Evolutionary conservation across 2,113 vertebrate genomes (phyloP), one percentile per base, ranked within the genome.

Genomic region (Dasyurus viverrinus): DNA sequence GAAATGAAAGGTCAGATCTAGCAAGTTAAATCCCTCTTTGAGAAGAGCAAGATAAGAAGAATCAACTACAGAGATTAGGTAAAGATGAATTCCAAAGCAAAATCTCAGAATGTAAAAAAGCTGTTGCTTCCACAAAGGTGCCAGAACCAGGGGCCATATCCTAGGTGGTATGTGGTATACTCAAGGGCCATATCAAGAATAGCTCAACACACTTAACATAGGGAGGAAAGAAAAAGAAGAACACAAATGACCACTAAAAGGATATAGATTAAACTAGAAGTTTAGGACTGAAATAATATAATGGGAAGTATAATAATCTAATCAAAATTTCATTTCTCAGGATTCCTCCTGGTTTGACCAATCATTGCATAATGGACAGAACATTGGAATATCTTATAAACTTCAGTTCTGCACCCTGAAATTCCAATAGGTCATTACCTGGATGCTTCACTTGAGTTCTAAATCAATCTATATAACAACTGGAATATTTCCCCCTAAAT

Each of bases 81-180:
- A 55, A 90, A 76, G 90, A 55, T 50, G 76, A 94, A 94, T 91
- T 93, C 42, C 57, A 93, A 92, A 94, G 94, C n/a, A 68, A 92
- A 95, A 95, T 89, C 76, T 89, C 1, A 26, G 42, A 93, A n/a
- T 24, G 27, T 36, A 53, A 90, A 94, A 84, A 84, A 92, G 36
- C 26, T 11, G 60, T 48, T 84, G 25, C 54, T 96, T 91, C 60
- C 84, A 90, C 54, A 90, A 16, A 95, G 76, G 36, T 22, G 36
- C 47, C 23, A 90, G 53, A 92, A 89, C 84, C 91, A 11, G 26
- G 16, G 48, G n/a, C 14, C 36, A 8, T 25, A 3, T 52, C 48
- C 27, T 25, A 76, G 54, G 2, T 10, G 24, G 53, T 25, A 30
- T 1, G 57, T 23, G 47, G 12, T 0, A 1, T 9, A 36, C 7